Evolutionary conservation across 1,140 invertebrate genomes (phyloP), one percentile per base, ranked within the genome.

Genomic region (Linepithema humile): DNA sequence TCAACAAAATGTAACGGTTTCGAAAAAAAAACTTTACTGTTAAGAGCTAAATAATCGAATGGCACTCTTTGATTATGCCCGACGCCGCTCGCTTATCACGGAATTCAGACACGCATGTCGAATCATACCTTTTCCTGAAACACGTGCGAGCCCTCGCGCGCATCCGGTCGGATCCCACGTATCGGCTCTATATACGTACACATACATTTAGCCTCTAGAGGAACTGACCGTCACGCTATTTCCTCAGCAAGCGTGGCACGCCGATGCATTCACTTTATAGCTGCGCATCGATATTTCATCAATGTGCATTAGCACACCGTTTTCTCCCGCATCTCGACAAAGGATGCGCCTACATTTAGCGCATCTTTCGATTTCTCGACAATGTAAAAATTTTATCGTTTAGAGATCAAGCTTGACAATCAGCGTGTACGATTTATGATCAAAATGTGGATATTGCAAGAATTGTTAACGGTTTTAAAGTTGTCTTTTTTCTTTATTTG

Each of bases 221-320:
- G 50, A 87, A 57, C 45, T 65, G 77, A 67, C 53, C 29, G 38
- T 40, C 35, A 38, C 15, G 73, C 53, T 78, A 88, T 87, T 88
- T 80, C 74, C 26, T 50, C 45, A 29, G 15, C 15, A 38, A 23
- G 50, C 40, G 26, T n/a, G n/a, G n/a, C 23, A 29, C 15, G 57
- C 57, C 20, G 65, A 48, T 64, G 35, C 48, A 48, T 69, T 78
- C 83, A 50, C 32, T 88, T 88, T 88, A 88, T 88, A 85, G 72
- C 65, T 20, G 32, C 10, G 17, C 78, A 53, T 88, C 86, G 77
- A 88, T 85, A 83, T 75, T 85, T 88, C 72, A 80, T 85, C 80
- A 26, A 67, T 29, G 64, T 73, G 83, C 75, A 85, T 85, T 83
- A 85, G 60, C 83, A 62, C 77, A 29, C 75, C 55, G 55, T 59